Conservation (phyloP, 2,888 invertebrate species). For the Argyresthia goedartella region DNA sequence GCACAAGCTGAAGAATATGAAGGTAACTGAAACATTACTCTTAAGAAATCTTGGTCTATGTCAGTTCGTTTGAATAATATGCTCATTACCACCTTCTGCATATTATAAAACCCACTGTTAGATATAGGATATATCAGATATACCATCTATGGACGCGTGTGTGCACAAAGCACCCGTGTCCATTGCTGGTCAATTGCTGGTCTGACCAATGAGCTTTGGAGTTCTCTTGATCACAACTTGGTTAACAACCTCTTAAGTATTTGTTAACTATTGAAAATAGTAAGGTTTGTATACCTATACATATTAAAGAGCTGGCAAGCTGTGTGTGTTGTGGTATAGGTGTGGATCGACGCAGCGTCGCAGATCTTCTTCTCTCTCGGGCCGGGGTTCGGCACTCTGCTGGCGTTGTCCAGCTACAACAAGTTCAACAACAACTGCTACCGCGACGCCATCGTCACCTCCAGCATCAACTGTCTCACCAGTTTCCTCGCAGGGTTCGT, state of each 20-base stretch:
- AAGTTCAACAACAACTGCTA: conserved; percentile 93
- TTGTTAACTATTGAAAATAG: no score
- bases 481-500: conserved; percentile 95
- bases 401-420: conserved; percentile 93
- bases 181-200: no score
- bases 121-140: no score
- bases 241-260: no score
- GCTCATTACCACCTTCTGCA: no score
- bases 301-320: no score
- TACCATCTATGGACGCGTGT: no score
- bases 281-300: no score
- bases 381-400: conserved; percentile 91
- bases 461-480: conserved; percentile 91
- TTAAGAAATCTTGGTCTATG: background rate
- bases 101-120: no score
- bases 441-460: conserved; percentile 90
- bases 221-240: no score
- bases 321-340: conserved; percentile 50
- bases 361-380: conserved; percentile 95
- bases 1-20: conserved; percentile 83
- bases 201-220: no score
- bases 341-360: conserved; percentile 95
- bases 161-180: no score
- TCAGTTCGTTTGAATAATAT: background rate
- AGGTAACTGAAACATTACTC: conserved; percentile 51